Evolutionary conservation across 2,888 invertebrate species (phyloP), one percentile per base, ranked within the genome.

Genomic region (Ephialtes manifestator): DNA sequence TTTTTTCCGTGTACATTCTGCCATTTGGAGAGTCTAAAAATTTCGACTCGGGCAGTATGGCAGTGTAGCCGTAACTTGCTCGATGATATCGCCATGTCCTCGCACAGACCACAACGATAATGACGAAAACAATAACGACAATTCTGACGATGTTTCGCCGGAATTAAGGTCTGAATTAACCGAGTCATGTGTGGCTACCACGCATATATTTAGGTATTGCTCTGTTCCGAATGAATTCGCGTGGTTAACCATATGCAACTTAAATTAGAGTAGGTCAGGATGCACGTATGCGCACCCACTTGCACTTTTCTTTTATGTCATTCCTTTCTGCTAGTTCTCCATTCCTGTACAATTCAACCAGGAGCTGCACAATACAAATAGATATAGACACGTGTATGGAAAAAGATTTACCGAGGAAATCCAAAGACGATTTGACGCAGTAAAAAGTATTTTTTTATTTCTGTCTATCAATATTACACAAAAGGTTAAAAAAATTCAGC

Each of bases 191-290:
- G 55, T 24, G 60, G 11, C 39, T 28, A 13, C 39, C 67, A 46
- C 58, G 18, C 31, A 31, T 18, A 35, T 24, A 68, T 43, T 13
- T 18, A 68, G 43, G 24, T 18, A 31, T 24, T 46, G 7, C 31
- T 15, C 4, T 15, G 18, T 13, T 4, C 15, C 1, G 13, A n/a
- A 4, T n/a, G 60, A 63, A 18, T 76, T 51, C 24, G 2, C n/a
- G 20, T 24, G 46, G 48, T 28, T 15, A 31, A 39, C 31, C 48
- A 31, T 58, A 46, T 60, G 78, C 51, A 53, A 81, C 48, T 78
- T 35, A 28, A n/a, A 63, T 76, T 81, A 24, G 81, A 72, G 84
- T 81, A 84, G 84, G 84, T 84, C 84, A 70, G 84, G 81, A 81
- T 81, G 70, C 67, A 74, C 58, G 71, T 84, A 55, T 48, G 51